Evolutionary conservation across 2,797 vertebrate species (phyloP).

Genomic region (Xyrichtys novacula): DNA sequence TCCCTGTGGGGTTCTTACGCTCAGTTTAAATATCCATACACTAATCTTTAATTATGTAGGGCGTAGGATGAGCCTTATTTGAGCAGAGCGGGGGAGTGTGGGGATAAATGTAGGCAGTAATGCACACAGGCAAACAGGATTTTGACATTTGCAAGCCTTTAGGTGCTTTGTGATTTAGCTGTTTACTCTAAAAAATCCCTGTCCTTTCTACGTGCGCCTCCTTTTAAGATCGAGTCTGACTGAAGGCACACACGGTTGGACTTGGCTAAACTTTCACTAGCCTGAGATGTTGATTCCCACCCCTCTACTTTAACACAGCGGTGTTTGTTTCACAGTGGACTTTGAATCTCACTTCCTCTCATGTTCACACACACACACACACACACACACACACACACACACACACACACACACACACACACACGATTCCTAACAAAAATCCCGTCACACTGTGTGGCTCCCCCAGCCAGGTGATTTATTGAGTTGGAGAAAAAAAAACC

Average conservation of each 20-base stretch:
- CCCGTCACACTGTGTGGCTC: conserved; percentile 45
- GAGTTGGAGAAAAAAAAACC: conserved; percentile 58
- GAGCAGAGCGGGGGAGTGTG: conserved; percentile 14
- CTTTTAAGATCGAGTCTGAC: neutral
- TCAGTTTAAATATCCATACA: conserved; percentile 15
- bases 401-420: too few relatives aligned
- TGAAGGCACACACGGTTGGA: neutral
- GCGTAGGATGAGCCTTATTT: conserved; percentile 1
- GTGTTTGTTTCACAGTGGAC: conserved; percentile 31
- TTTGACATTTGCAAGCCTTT: conserved; percentile 6
- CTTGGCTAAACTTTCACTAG: neutral
- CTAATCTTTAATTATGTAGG: conserved; percentile 10
- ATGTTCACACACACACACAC: neutral
- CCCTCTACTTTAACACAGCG: conserved; percentile 12
- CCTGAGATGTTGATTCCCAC: conserved; percentile 31
- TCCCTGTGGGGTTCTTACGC: conserved; percentile 12
- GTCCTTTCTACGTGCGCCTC: neutral
- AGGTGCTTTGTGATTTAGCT: conserved; percentile 17
- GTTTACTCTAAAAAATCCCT: conserved; percentile 14
- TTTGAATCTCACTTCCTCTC: conserved; percentile 20
- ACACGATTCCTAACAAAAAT: conserved; percentile 34
- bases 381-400: too few relatives aligned
- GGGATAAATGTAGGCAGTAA: neutral
- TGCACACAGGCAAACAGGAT: conserved; percentile 17
- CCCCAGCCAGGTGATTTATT: conserved; percentile 61